Conservation (phyloP, 1,140 invertebrate genomes). For the Aphaenogaster floridana region DNA sequence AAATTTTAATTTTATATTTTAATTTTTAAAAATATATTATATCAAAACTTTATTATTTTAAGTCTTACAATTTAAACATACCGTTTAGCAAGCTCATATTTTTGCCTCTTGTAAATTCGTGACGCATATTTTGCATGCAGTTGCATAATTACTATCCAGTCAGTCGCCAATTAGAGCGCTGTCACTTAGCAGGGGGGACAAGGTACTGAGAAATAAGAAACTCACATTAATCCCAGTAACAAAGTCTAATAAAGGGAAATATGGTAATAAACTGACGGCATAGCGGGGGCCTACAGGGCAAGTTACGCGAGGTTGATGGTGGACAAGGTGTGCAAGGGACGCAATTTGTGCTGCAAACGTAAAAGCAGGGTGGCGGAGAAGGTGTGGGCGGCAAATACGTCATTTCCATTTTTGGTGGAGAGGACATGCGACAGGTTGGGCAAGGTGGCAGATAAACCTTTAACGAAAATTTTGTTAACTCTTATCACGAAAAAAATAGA, state of each 20-base stretch:
- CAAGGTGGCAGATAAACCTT: slow-evolving; percentile 76
- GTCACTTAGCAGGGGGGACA: slow-evolving; percentile 48
- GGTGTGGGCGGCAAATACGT: slow-evolving; percentile 61
- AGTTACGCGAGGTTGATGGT: slow-evolving; percentile 63
- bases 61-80: background rate
- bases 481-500: background rate
- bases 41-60: background rate
- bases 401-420: slow-evolving; percentile 73
- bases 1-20: background rate
- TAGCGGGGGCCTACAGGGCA: slow-evolving; percentile 60
- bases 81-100: background rate
- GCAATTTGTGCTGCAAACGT: slow-evolving; percentile 67
- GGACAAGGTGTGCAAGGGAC: slow-evolving; percentile 72
- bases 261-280: slow-evolving; percentile 63
- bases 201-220: slow-evolving; percentile 53
- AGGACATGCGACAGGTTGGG: slow-evolving; percentile 68
- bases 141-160: slow-evolving; percentile 19
- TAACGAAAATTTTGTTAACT: background rate
- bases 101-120: background rate
- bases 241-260: background rate
- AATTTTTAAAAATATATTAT: background rate
- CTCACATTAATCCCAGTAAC: background rate
- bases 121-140: background rate
- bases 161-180: slow-evolving; percentile 22
- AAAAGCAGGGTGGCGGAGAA: slow-evolving; percentile 59